phyloP scores from a whole-genome alignment of 2,888 invertebrate species.

The Seira musarum region DNA sequence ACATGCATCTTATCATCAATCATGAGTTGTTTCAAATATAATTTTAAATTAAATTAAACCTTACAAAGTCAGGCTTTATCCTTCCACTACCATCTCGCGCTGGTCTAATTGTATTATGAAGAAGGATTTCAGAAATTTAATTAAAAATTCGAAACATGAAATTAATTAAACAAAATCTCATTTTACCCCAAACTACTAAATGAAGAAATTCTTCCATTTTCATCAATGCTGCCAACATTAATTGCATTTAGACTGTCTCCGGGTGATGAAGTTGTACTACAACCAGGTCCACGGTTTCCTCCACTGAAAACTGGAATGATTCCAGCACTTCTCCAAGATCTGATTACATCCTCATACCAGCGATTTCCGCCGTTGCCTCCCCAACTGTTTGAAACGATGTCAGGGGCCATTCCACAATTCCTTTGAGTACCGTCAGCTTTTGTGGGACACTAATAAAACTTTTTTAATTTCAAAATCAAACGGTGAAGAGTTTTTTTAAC shows the following conservation, averaged over 20 bases:
- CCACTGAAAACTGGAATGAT: conserved; percentile 52
- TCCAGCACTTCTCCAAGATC: conserved; percentile 9
- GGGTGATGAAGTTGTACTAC: conserved; percentile 34
- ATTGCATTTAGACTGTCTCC: conserved; percentile 30
- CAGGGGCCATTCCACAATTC: neutral
- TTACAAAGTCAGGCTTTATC: conserved; percentile 15
- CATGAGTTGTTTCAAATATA: too few species aligned
- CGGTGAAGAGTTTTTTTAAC: too few species aligned
- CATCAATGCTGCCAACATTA: conserved; percentile 32
- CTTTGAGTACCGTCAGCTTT: neutral
- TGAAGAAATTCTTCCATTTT: conserved; percentile 14
- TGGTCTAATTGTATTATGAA: neutral
- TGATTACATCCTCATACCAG: conserved; percentile 7
- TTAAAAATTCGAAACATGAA: neutral
- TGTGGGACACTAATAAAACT: too few species aligned
- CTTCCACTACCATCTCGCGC: conserved; percentile 7
- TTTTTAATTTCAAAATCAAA: too few species aligned
- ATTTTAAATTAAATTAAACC: neutral
- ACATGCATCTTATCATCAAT: too few species aligned
- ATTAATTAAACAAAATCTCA: neutral
- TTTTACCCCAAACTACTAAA: conserved; percentile 36
- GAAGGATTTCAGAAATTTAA: neutral
- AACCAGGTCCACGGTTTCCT: conserved; percentile 45
- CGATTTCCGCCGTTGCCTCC: neutral
- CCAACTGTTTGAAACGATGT: neutral